Evolutionary conservation across 2,797 vertebrate genomes (phyloP).

Genomic region (Pempheris klunzingeri): DNA sequence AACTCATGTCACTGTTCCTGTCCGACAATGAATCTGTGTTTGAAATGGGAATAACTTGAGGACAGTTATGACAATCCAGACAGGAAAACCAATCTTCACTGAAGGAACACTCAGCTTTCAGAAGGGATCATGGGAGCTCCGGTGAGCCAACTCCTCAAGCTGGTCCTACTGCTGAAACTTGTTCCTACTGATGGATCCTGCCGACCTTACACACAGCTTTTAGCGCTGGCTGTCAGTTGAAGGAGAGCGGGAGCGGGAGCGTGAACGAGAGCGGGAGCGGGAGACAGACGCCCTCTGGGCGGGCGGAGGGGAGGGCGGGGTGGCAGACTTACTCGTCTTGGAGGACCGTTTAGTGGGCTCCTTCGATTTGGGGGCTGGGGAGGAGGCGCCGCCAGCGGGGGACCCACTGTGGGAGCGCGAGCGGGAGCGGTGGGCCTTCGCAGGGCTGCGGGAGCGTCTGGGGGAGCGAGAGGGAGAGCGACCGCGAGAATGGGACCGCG

Average conservation of each 20-base stretch:
- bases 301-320: slow-evolving; percentile 66
- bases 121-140: slow-evolving; percentile 28
- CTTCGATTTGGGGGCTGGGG: slow-evolving; percentile 83
- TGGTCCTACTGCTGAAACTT: slow-evolving; percentile 25
- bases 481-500: slow-evolving; percentile 85
- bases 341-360: slow-evolving; percentile 82
- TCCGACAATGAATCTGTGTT: slow-evolving; percentile 4
- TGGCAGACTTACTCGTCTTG: slow-evolving; percentile 75
- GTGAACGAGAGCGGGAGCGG: slow-evolving; percentile 55
- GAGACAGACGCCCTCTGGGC: slow-evolving; percentile 73
- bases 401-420: slow-evolving; percentile 89
- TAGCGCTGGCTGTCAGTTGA: slow-evolving; percentile 95
- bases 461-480: slow-evolving; percentile 87
- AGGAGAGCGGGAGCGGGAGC: slow-evolving; percentile 85
- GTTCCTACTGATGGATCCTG: slow-evolving; percentile 3
- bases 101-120: not conserved
- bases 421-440: slow-evolving; percentile 79
- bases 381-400: slow-evolving; percentile 66
- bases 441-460: slow-evolving; percentile 75
- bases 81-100: slow-evolving; percentile 13
- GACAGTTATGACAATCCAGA: slow-evolving; percentile 15
- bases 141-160: slow-evolving; percentile 13
- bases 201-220: slow-evolving; percentile 32
- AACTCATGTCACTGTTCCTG: not conserved
- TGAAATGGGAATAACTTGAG: slow-evolving; percentile 17